phyloP scores from a whole-genome alignment of 2,888 invertebrate species.

The Odontomyia ornata region DNA sequence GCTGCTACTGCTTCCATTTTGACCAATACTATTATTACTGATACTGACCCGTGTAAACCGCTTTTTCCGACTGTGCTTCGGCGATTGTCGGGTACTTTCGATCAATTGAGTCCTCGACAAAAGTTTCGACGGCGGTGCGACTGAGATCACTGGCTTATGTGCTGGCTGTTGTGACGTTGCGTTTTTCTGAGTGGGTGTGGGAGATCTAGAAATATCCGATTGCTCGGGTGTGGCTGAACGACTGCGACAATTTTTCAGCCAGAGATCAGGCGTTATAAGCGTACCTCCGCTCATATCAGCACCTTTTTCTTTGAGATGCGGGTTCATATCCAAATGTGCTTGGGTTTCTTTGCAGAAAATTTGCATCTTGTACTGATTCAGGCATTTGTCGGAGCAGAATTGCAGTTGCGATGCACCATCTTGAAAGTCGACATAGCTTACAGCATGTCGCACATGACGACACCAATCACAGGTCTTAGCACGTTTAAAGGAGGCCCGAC shows the following conservation, averaged over 20 bases:
- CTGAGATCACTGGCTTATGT: conserved; percentile 72
- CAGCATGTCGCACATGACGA: conserved; percentile 86
- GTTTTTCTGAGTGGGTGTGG: conserved; percentile 60
- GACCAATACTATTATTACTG: conserved; percentile 8
- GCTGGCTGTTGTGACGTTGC: conserved; percentile 58
- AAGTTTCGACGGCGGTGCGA: conserved; percentile 73
- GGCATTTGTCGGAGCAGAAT: conserved; percentile 91
- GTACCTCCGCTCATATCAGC: conserved; percentile 59
- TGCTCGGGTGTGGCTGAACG: conserved; percentile 69
- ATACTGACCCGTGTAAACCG: conserved; percentile 30
- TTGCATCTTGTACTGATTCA: conserved; percentile 97
- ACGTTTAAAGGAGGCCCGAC: conserved; percentile 88
- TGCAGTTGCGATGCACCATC: conserved; percentile 91
- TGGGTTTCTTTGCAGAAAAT: conserved; percentile 94
- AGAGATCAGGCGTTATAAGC: conserved; percentile 89
- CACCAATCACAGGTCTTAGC: conserved; percentile 96
- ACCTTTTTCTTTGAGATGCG: conserved; percentile 70
- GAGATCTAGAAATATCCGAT: conserved; percentile 68
- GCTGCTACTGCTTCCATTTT: conserved; percentile 45
- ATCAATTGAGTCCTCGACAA: conserved; percentile 64
- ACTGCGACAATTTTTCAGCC: conserved; percentile 83
- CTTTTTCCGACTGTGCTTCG: conserved; percentile 57
- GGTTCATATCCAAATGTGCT: conserved; percentile 87
- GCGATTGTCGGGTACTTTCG: conserved; percentile 54
- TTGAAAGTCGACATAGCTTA: conserved; percentile 91